Conservation (phyloP, 2,888 invertebrate species). For the Bombylius major region DNA sequence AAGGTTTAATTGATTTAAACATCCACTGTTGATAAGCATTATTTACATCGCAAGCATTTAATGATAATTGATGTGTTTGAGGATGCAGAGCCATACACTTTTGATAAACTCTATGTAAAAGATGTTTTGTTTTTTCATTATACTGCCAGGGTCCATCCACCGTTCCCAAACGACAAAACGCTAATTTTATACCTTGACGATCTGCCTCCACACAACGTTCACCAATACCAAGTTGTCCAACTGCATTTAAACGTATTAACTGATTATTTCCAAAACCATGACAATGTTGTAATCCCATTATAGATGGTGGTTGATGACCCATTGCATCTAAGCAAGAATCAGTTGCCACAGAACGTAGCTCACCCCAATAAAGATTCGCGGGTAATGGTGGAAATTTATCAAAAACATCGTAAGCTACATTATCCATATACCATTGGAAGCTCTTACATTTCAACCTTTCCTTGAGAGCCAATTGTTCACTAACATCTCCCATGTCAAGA, state of each 20-base stretch:
- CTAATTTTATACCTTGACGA: constrained; percentile 71
- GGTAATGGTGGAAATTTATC: constrained; percentile 91
- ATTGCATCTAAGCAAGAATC: constrained; percentile 83
- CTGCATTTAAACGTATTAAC: constrained; percentile 79
- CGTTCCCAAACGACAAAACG: constrained; percentile 82
- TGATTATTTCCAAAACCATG: constrained; percentile 94
- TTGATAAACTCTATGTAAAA: constrained; percentile 63
- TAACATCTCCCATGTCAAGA: constrained; percentile 79
- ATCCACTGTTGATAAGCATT: constrained; percentile 84
- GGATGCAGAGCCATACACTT: constrained; percentile 79
- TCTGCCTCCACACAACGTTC: constrained; percentile 92
- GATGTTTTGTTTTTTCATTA: constrained; percentile 58
- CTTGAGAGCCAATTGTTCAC: constrained; percentile 71
- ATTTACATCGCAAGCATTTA: constrained; percentile 72
- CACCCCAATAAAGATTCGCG: constrained; percentile 90
- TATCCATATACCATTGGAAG: constrained; percentile 94
- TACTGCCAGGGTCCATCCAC: constrained; percentile 94
- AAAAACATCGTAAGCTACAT: constrained; percentile 90
- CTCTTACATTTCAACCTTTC: constrained; percentile 78
- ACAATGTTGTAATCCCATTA: constrained; percentile 82
- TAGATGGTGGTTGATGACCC: constrained; percentile 82
- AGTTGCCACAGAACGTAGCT: constrained; percentile 71
- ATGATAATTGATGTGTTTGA: constrained; percentile 58
- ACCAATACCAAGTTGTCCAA: constrained; percentile 89
- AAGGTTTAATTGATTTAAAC: constrained; percentile 59